Evolutionary conservation across 2,113 vertebrate species (phyloP).

Genomic region (Podarcis raffonei): DNA sequence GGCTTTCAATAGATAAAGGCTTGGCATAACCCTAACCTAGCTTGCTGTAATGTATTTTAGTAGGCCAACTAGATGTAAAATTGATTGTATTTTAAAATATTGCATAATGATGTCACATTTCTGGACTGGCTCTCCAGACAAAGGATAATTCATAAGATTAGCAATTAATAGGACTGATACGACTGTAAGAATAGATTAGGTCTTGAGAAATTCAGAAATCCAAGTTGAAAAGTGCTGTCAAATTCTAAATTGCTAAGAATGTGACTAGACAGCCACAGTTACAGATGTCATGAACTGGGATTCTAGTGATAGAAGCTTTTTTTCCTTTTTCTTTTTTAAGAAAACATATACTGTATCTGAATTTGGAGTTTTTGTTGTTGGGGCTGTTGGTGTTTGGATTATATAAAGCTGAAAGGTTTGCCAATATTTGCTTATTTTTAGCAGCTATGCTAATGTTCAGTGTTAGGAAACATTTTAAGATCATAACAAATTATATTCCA

Average conservation of each 20-base stretch:
- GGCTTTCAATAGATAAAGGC: background rate
- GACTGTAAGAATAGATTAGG: conserved; percentile 21
- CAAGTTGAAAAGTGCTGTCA: conserved; percentile 36
- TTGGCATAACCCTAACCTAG: background rate
- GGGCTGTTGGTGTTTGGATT: background rate
- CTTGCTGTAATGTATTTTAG: background rate
- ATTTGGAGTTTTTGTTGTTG: too few relatives aligned
- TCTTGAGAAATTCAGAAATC: conserved; percentile 30
- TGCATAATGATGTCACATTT: background rate
- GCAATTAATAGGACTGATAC: background rate
- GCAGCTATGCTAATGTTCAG: background rate
- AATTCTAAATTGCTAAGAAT: background rate
- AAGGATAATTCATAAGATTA: background rate
- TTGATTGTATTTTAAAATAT: background rate
- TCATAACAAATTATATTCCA: background rate
- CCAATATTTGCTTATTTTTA: background rate
- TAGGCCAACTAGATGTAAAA: background rate
- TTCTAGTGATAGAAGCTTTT: background rate
- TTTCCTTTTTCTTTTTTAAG: too few relatives aligned
- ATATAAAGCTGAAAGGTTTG: conserved; percentile 15
- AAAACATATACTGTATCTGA: too few relatives aligned
- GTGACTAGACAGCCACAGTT: conserved; percentile 28
- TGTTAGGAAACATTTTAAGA: background rate
- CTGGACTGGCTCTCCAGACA: background rate
- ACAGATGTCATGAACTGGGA: background rate